Evolutionary conservation across 2,888 invertebrate genomes (phyloP), one percentile per base, ranked within the genome.

Genomic region (Xanthorhoe designata): DNA sequence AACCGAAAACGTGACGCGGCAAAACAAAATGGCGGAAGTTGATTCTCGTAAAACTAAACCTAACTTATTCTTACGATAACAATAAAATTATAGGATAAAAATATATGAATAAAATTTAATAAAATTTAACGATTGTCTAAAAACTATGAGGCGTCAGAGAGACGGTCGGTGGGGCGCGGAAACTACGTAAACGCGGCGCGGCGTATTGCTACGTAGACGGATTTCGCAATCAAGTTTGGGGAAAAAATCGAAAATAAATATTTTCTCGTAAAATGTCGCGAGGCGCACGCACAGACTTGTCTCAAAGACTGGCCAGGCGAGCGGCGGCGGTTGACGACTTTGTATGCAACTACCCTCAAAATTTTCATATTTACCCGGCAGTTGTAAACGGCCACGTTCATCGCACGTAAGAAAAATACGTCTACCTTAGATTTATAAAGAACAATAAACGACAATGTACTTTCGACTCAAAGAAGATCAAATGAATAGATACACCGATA

Each of bases 281-380:
- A 74, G 65, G 79, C 82, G 79, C 74, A 72, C 83, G 82, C 76
- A 83, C 85, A 80, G 74, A 74, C 77, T 77, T 83, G 85, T 82
- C 87, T 85, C 85, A 83, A 81, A 87, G 88, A 91, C 90, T 90
- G 81, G 68, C 52, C 61, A 47, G 58, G 54, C 51, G 54, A 64
- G 64, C 29, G 67, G 38, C 54, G 69, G 49, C 66, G 65, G 76
- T 70, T 72, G 57, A 24, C 29, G 45, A 47, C 32, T 38, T 64
- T 32, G 49, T 59, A 9, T 64, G 2, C 0, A 75, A 78, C 80
- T 88, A 89, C 88, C 89, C 82, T 75, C 84, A 73, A 52, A 35
- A 51, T 57, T 29, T 58, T 68, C 59, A 56, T 38, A 54, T 68
- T 56, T 47, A 52, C 45, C 6, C 0, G 8, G n/a, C 52, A 13